These are phyloP conservation scores for Xanthia icteritia DNA, from an alignment of 2,888 invertebrate species.

Conservation along the genomic window DNA sequence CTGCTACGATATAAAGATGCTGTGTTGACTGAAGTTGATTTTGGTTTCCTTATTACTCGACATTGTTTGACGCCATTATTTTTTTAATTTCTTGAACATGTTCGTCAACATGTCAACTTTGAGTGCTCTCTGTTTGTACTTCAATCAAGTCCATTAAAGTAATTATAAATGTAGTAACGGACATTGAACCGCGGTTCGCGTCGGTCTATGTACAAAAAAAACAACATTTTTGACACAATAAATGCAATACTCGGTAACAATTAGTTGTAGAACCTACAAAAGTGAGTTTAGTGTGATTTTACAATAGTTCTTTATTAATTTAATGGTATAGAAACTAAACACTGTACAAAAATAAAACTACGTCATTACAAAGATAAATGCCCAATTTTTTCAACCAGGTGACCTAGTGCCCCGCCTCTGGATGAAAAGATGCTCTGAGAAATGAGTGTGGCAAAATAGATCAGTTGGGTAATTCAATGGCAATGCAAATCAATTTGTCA, in stretches of 20 bases:
- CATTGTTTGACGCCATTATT: slow-evolving; percentile 6
- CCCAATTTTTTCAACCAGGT: too few relatives aligned
- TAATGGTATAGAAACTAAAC: not conserved
- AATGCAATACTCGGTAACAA: not conserved
- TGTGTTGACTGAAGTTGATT: too few relatives aligned
- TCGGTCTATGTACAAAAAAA: too few relatives aligned
- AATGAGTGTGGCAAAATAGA: too few relatives aligned
- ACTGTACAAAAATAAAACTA: too few relatives aligned
- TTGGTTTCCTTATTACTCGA: too few relatives aligned
- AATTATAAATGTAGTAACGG: slow-evolving; percentile 8
- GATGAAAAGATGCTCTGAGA: too few relatives aligned
- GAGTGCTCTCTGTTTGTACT: slow-evolving; percentile 20
- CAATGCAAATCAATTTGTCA: too few relatives aligned
- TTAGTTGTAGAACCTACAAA: not conserved
- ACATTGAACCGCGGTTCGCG: slow-evolving; percentile 11
- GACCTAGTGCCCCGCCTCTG: too few relatives aligned
- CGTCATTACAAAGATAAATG: too few relatives aligned
- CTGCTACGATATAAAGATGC: too few relatives aligned
- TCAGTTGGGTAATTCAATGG: too few relatives aligned
- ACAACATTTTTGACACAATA: not conserved
- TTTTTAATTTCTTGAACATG: slow-evolving; percentile 2
- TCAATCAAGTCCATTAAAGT: slow-evolving; percentile 26
- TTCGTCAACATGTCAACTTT: slow-evolving; percentile 18
- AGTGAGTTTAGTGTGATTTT: not conserved
- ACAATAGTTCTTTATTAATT: not conserved